These are phyloP conservation scores for Heptranchias perlo DNA, from an alignment of 2,113 vertebrate genomes.

Conservation along the genomic window DNA sequence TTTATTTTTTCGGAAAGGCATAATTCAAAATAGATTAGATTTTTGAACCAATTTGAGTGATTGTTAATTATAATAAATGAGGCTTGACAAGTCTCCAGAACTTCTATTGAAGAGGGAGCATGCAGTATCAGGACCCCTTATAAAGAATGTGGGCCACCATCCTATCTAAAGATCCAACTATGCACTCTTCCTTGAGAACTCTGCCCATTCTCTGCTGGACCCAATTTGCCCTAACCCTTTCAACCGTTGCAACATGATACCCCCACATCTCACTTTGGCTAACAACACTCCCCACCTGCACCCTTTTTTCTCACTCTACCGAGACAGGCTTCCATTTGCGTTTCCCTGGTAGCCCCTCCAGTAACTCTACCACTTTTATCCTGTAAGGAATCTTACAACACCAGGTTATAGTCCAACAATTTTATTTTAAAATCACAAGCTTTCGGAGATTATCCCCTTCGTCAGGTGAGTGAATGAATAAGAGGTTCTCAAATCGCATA, in stretches of 20 bases:
- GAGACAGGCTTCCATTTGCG: neutral
- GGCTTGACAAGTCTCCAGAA: constrained; percentile 17
- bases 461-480: too few relatives aligned
- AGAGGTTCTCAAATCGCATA: too few relatives aligned
- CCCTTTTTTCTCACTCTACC: neutral
- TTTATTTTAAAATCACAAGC: too few relatives aligned
- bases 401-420: too few relatives aligned
- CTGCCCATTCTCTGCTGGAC: neutral
- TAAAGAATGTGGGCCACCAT: neutral
- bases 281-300: neutral
- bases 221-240: neutral
- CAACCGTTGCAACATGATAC: neutral
- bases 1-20: constrained; percentile 25
- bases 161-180: neutral
- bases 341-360: neutral
- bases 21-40: constrained; percentile 35
- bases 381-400: too few relatives aligned
- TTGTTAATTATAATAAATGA: constrained; percentile 34
- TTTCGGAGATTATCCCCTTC: too few relatives aligned
- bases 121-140: neutral
- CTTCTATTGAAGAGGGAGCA: neutral
- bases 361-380: too few relatives aligned
- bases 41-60: constrained; percentile 18
- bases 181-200: too few relatives aligned
- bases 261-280: neutral